Evolutionary conservation across 2,113 vertebrate species (phyloP).

Genomic region (Tapirus terrestris): DNA sequence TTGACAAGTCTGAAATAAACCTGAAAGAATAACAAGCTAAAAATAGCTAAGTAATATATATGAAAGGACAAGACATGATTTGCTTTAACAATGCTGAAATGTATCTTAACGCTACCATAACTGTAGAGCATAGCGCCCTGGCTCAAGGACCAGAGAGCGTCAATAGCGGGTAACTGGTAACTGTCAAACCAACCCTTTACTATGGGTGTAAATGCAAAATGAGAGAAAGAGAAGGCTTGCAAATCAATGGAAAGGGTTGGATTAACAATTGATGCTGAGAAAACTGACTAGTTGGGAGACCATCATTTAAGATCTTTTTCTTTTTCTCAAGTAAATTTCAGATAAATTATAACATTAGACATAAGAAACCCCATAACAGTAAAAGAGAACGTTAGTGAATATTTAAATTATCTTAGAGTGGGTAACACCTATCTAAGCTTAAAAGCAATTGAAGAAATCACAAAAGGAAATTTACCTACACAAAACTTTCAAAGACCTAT

Average conservation of each 20-base stretch:
- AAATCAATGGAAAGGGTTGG: background rate
- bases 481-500: background rate
- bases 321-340: slow-evolving; percentile 33
- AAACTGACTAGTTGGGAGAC: background rate
- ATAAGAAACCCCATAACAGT: background rate
- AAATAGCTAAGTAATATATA: slow-evolving; percentile 55
- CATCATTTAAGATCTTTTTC: background rate
- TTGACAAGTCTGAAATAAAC: background rate
- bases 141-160: background rate
- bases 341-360: background rate
- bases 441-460: background rate
- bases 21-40: slow-evolving; percentile 61
- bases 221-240: background rate
- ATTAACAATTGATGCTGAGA: background rate
- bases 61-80: slow-evolving; percentile 24
- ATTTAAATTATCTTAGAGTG: background rate
- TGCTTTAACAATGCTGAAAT: background rate
- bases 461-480: background rate
- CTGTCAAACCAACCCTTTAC: background rate
- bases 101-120: background rate
- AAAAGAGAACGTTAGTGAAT: background rate
- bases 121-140: too few species aligned
- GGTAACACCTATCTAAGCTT: background rate
- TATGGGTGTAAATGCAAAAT: background rate
- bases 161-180: fast-evolving